Evolutionary conservation across 1,140 invertebrate species (phyloP).

Genomic region (Sesamia nonagrioides): DNA sequence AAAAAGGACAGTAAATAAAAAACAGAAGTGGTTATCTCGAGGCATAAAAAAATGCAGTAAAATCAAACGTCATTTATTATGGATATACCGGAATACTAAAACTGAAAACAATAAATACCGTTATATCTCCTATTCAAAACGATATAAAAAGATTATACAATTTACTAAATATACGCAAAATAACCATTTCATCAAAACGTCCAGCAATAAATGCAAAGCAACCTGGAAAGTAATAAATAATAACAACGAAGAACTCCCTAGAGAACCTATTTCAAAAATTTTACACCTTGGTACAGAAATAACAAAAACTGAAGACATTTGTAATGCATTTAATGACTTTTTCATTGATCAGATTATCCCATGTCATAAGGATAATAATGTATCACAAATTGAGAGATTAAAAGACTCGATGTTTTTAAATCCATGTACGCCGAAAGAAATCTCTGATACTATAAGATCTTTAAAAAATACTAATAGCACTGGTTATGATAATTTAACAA

Average conservation of each 20-base stretch:
- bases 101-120: neutral
- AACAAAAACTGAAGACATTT: too few relatives aligned
- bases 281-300: too few relatives aligned
- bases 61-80: neutral
- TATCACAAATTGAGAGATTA: too few relatives aligned
- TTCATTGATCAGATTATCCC: too few relatives aligned
- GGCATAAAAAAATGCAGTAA: neutral
- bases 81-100: neutral
- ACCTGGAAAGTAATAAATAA: neutral
- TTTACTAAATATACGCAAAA: neutral
- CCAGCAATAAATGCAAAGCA: neutral
- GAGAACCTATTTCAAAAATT: neutral
- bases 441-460: too few relatives aligned
- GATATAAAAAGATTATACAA: neutral
- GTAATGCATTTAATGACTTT: too few relatives aligned
- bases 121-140: neutral
- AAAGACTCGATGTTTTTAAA: too few relatives aligned
- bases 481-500: neutral
- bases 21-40: neutral
- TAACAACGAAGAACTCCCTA: neutral
- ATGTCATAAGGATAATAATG: too few relatives aligned
- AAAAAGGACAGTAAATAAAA: neutral
- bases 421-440: too few relatives aligned
- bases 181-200: neutral
- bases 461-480: too few relatives aligned